Base-by-base conservation (phyloP, 2,888 invertebrate genomes). In the Spicauda simplicius region DNA sequence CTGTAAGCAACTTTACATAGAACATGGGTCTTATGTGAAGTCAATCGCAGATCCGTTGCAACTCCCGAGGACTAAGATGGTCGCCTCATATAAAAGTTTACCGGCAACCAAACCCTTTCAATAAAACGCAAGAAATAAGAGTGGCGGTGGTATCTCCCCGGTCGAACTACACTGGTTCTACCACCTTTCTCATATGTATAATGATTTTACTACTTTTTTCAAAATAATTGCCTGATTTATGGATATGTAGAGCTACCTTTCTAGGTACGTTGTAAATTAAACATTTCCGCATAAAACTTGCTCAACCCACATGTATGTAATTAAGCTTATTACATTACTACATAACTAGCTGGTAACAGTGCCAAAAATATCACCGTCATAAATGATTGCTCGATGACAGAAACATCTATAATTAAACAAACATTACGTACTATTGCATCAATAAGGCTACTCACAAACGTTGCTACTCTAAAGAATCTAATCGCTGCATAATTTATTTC, bases 371-470 rank as follows among this genome's bases (percentile, higher is more conserved):
- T 52, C 52, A 52, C 50, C 33, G 60, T 52, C 60, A 33, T 50
- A 50, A 50, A 59, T 59, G 48, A 52, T 61, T 50, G 50, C 33
- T n/a, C 60, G 52, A 33, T 37, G 59, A 59, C 48, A 59, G 50
- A 59, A 59, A 50, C 59, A 30, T 59, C 50, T 50, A 59, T 50
- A 45, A 50, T 50, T 50, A 30, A 59, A 45, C 18, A 58, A 18
- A 50, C 48, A 48, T 48, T 48, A 48, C 48, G n/a, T 48, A 16
- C 16, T 18, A 10, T 50, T 50, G 18, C 30, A 59, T 25, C 45
- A 48, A 3, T 58, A 16, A 59, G 58, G 25, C 25, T 48, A 10
- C 45, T 25, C 30, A 48, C 48, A 48, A 16, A 18, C 50, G 18
- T 10, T 50, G 50, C 16, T 18, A 50, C 50, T 48, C n/a, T 50